Conservation (phyloP, 2,797 vertebrate genomes). For the Aphelocoma californica region DNA sequence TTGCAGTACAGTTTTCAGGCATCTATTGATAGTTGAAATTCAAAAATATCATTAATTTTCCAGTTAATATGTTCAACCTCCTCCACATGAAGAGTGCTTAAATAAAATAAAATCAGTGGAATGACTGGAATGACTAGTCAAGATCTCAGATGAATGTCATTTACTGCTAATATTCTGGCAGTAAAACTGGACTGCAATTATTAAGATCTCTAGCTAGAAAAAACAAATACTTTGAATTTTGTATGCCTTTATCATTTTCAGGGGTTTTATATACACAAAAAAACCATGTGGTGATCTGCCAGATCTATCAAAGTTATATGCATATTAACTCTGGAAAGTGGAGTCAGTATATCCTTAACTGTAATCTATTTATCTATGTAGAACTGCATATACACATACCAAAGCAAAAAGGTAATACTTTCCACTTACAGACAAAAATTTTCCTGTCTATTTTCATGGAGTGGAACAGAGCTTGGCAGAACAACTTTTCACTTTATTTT, state of each 20-base stretch:
- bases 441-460: neutral
- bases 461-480: neutral
- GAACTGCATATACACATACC: neutral
- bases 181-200: neutral
- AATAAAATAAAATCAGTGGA: constrained; percentile 16
- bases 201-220: neutral
- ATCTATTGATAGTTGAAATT: constrained; percentile 9
- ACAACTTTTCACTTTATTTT: constrained; percentile 10
- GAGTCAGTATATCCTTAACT: neutral
- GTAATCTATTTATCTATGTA: neutral
- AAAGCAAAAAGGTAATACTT: constrained; percentile 39
- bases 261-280: neutral
- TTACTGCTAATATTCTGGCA: neutral
- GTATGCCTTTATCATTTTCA: neutral
- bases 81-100: neutral
- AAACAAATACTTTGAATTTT: neutral
- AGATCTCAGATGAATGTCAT: neutral
- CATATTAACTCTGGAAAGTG: neutral
- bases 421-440: constrained; percentile 7
- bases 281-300: neutral
- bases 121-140: neutral
- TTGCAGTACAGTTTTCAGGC: neutral
- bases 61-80: constrained; percentile 1
- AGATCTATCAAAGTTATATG: neutral
- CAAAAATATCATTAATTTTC: constrained; percentile 29